phyloP scores from a whole-genome alignment of 2,797 vertebrate genomes.

The Thalassophryne amazonica region DNA sequence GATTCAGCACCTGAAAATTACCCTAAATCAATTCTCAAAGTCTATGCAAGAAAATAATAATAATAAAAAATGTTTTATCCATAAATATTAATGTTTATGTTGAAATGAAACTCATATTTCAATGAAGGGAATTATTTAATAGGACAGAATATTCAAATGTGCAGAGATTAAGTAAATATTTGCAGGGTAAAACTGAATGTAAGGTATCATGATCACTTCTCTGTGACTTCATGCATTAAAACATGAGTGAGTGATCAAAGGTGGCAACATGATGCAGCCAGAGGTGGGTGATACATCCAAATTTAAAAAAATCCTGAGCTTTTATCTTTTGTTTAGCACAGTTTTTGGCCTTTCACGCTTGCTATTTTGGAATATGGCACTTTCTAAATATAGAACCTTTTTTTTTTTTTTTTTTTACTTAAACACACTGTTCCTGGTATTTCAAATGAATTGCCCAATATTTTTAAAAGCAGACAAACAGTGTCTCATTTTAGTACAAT shows the following conservation, averaged over 20 bases:
- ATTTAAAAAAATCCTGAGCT: slow-evolving; percentile 6
- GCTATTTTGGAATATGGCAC: background rate
- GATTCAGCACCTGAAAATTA: no score
- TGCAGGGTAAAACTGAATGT: background rate
- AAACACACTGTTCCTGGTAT: background rate
- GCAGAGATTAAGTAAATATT: background rate
- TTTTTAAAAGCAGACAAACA: no score
- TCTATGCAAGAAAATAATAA: no score
- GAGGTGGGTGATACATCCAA: slow-evolving; percentile 30
- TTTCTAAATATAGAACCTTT: slow-evolving; percentile 1
- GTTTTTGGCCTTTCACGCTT: background rate
- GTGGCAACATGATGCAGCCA: slow-evolving; percentile 48
- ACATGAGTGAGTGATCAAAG: slow-evolving; percentile 66
- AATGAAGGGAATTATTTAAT: background rate
- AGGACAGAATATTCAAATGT: background rate
- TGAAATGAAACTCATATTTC: background rate
- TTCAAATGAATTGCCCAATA: background rate
- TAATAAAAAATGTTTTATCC: no score
- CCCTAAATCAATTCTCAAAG: no score
- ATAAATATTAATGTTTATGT: no score
- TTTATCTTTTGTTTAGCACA: slow-evolving; percentile 30
- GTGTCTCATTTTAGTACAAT: no score
- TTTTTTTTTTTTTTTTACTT: background rate
- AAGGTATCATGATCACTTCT: slow-evolving; percentile 23
- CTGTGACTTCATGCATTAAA: slow-evolving; percentile 68